phyloP scores from a whole-genome alignment of 2,888 invertebrate genomes.

The Coenonympha glycerion region DNA sequence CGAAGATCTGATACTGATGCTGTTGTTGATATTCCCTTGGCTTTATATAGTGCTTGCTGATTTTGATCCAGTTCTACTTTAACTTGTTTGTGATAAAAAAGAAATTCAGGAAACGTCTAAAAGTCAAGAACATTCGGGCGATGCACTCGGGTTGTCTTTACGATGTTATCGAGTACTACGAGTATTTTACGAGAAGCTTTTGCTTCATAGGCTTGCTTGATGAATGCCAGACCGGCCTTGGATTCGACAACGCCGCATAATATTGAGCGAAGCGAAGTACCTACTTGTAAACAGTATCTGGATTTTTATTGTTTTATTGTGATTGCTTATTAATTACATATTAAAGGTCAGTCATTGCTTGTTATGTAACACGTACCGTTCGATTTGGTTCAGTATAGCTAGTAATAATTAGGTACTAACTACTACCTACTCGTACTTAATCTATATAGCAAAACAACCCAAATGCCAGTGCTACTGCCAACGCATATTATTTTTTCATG shows the following conservation, averaged over 20 bases:
- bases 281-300: background rate
- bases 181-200: constrained; percentile 21
- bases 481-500: too few relatives aligned
- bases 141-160: constrained; percentile 46
- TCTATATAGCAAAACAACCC: too few relatives aligned
- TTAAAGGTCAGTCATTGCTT: background rate
- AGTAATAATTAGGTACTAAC: too few relatives aligned
- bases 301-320: background rate
- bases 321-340: background rate
- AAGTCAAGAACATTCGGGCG: constrained; percentile 63
- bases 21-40: constrained; percentile 23
- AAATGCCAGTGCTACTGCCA: too few relatives aligned
- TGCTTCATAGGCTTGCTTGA: constrained; percentile 15
- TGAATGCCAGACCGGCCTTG: constrained; percentile 15
- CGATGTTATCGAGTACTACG: constrained; percentile 21
- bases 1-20: constrained; percentile 47
- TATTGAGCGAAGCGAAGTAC: background rate
- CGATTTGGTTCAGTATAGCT: too few relatives aligned
- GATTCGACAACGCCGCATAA: background rate
- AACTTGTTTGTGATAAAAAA: constrained; percentile 42
- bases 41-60: constrained; percentile 50
- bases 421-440: too few relatives aligned
- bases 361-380: background rate
- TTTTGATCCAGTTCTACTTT: constrained; percentile 50
- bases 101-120: constrained; percentile 65